Evolutionary conservation across 2,888 invertebrate species (phyloP), one percentile per base, ranked within the genome.

Genomic region (Aspidiotus destructor): DNA sequence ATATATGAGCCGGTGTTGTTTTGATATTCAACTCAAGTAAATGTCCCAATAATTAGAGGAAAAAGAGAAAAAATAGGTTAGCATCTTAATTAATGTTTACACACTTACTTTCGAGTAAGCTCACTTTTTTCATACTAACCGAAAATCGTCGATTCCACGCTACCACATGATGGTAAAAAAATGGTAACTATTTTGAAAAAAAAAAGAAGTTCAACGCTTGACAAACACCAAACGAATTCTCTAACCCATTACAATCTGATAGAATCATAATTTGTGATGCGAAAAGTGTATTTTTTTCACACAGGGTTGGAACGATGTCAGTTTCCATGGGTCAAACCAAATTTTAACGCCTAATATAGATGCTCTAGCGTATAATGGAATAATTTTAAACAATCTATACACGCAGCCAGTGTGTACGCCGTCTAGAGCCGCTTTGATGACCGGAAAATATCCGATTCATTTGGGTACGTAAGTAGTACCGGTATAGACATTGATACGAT

Each of bases 331-430:
- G 0, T 88, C 88, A 0, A 82, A 87, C 73, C 89, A 93, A 79
- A 91, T 92, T 73, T 83, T 87, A 58, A 95, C 94, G 0, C 93
- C 93, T 0, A 94, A 95, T 76, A 87, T 95, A 69, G 94, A 95
- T 77, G 85, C 87, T 0, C 75, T 95, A 72, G 94, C 89, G 0
- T 89, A 87, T 75, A 85, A 87, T 75, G 92, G 94, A 5, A 83
- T 92, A 17, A 86, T 93, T 69, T 79, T 95, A 41, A 89, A 92
- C 76, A 87, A 87, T 74, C 89, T 91, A 75, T 95, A 95, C 76
- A 88, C 87, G 0, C 86, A 89, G 72, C 86, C 93, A 0, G 84
- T 90, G 63, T 92, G 94, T 75, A 90, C 92, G 0, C 91, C 93
- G 0, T 89, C 92, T 0, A 81, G 93, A 69, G 82, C 87, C 0